These are phyloP conservation scores for Malachius bipustulatus DNA, from an alignment of 2,888 invertebrate genomes.

Conservation along the genomic window DNA sequence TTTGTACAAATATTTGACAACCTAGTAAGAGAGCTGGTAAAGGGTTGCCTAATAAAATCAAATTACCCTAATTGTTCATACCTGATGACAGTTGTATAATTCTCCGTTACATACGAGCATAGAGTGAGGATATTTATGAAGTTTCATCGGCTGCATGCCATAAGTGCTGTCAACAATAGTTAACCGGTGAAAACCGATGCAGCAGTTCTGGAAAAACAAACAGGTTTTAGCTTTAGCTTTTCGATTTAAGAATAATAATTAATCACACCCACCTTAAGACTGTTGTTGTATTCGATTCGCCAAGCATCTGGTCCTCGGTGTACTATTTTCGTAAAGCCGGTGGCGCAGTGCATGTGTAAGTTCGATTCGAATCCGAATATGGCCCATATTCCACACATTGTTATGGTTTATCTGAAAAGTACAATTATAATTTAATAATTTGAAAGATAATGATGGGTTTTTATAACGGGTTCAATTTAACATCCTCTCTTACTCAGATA, in stretches of 20 bases:
- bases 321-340: constrained; percentile 50
- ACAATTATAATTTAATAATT: too few relatives aligned
- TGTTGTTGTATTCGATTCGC: constrained; percentile 56
- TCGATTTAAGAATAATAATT: too few relatives aligned
- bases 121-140: constrained; percentile 52
- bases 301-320: constrained; percentile 69
- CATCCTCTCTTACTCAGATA: too few relatives aligned
- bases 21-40: too few relatives aligned
- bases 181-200: constrained; percentile 58
- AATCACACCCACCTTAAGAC: constrained; percentile 44
- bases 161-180: constrained; percentile 57
- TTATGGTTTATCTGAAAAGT: too few relatives aligned
- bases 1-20: too few relatives aligned
- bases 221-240: constrained; percentile 6
- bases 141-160: constrained; percentile 68
- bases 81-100: constrained; percentile 64
- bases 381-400: constrained; percentile 72
- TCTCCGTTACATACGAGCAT: constrained; percentile 72
- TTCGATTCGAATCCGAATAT: constrained; percentile 52
- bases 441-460: too few relatives aligned
- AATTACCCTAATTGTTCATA: too few relatives aligned
- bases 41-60: too few relatives aligned
- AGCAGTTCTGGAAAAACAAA: constrained; percentile 41
- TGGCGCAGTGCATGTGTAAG: constrained; percentile 43
- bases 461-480: too few relatives aligned